A percentile compares a stretch with the other conserved stretches of the same genome.
phyloP scores from a whole-genome alignment of 2,113 vertebrate genomes.

The Tragelaphus buxtoni region DNA sequence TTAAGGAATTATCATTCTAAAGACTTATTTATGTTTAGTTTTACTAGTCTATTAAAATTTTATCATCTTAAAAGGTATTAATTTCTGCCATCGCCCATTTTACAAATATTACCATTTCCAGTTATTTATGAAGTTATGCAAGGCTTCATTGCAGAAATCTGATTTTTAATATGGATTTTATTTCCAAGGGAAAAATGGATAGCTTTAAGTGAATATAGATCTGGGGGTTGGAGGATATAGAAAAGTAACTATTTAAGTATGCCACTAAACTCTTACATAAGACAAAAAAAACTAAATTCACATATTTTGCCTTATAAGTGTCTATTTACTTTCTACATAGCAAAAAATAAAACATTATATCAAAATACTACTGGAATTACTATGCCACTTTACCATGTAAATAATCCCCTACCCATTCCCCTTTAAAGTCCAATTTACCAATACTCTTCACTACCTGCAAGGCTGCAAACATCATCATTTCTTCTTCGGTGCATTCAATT shows the following conservation, averaged over 20 bases:
- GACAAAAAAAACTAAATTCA: slow-evolving; percentile 15
- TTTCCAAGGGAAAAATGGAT: not conserved
- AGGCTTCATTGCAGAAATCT: slow-evolving; percentile 58
- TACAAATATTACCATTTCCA: slow-evolving; percentile 48
- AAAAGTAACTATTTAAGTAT: slow-evolving; percentile 20
- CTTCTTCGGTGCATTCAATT: slow-evolving; percentile 98
- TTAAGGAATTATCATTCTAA: not conserved
- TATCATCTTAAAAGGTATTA: not conserved
- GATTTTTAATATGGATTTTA: not conserved
- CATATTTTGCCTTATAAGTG: not conserved
- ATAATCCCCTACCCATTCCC: not conserved
- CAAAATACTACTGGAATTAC: not conserved
- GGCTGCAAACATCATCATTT: slow-evolving; percentile 99
- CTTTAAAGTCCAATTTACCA: not conserved
- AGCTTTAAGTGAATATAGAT: not conserved
- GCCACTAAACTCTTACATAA: not conserved
- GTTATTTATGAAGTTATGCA: slow-evolving; percentile 52
- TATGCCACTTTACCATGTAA: not conserved
- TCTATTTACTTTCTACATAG: not conserved
- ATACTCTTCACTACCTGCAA: slow-evolving; percentile 87
- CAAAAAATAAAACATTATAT: not conserved
- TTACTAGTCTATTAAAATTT: not conserved
- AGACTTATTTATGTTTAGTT: not conserved
- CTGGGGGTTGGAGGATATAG: not conserved
- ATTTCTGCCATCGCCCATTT: slow-evolving; percentile 9